phyloP scores from a whole-genome alignment of 2,113 vertebrate genomes.

The Sarotherodon lohbergeri region DNA sequence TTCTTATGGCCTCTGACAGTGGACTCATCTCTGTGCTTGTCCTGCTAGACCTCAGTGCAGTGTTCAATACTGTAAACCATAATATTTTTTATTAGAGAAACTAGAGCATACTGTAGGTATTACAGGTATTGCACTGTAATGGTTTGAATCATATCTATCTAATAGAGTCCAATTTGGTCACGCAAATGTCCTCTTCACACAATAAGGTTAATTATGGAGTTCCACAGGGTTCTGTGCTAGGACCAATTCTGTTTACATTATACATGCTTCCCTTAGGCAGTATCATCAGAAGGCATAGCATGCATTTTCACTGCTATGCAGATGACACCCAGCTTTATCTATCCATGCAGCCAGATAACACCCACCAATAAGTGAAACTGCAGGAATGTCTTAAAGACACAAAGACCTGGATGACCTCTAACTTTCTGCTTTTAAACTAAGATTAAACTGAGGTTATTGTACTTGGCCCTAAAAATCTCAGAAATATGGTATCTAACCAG shows the following conservation, averaged over 20 bases:
- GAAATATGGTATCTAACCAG: not conserved
- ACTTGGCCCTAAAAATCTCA: not conserved
- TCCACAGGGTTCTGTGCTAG: not conserved
- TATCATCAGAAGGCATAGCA: rapidly evolving
- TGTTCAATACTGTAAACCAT: not conserved
- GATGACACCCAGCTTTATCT: not conserved
- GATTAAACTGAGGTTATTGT: not conserved
- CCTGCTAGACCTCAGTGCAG: not conserved
- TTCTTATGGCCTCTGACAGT: not conserved
- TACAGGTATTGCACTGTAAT: not conserved
- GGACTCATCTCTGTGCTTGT: not conserved
- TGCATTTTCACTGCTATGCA: not conserved
- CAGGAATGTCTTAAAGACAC: too few relatives aligned
- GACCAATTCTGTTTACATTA: not conserved
- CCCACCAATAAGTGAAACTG: too few relatives aligned
- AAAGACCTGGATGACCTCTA: rapidly evolving
- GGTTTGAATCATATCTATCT: not conserved
- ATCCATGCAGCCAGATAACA: too few relatives aligned
- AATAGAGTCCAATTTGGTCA: not conserved
- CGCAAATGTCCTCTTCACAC: not conserved
- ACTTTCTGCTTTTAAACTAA: not conserved
- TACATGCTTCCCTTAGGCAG: not conserved
- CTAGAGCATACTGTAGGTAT: not conserved
- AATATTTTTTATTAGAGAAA: not conserved
- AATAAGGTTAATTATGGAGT: not conserved